Evolutionary conservation across 2,797 vertebrate genomes (phyloP), one percentile per base, ranked within the genome.

Genomic region (Brotula barbata): DNA sequence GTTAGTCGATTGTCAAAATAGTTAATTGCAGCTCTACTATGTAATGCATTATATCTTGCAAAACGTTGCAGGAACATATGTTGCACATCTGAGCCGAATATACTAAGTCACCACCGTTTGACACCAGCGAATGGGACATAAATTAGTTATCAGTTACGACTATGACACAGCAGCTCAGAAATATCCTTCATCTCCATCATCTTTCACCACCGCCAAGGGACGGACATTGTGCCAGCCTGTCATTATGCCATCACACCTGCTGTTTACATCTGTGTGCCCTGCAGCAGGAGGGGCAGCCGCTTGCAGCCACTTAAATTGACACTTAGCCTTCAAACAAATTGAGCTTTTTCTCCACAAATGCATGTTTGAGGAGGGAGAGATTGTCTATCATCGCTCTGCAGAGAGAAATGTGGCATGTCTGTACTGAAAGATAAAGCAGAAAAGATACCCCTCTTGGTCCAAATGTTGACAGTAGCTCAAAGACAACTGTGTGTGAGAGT

Each of bases 271-370:
- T 21, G 48, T 50, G 36, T 39, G 33, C 45, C 43, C 25, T 55
- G 47, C 55, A 54, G 14, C 58, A 61, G 50, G 46, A 23, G 20
- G 41, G 34, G 19, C 54, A 61, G 56, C 58, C 39, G 22, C 72
- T 76, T 68, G 40, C 59, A 57, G 1, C 55, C 3, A 33, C 63
- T 64, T 58, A 78, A 75, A 73, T 73, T 86, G 75, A 61, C 63
- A 62, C 34, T 8, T 14, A 43, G 39, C 60, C 60, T 46, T 58
- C 62, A 52, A 31, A 53, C 47, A 60, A 62, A 68, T 33, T 19
- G 10, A n/a, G 64, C 13, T 54, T 53, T 71, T 56, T 20, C 4
- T 25, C 64, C 14, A 55, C 59, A 41, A 48, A 41, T 15, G 9
- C 42, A 66, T 39, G 54, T 68, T 63, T 51, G 43, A 28, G 44